These are phyloP conservation scores for Drosophila quasianomalipes DNA, from an alignment of 2,888 invertebrate genomes.

Conservation along the genomic window DNA sequence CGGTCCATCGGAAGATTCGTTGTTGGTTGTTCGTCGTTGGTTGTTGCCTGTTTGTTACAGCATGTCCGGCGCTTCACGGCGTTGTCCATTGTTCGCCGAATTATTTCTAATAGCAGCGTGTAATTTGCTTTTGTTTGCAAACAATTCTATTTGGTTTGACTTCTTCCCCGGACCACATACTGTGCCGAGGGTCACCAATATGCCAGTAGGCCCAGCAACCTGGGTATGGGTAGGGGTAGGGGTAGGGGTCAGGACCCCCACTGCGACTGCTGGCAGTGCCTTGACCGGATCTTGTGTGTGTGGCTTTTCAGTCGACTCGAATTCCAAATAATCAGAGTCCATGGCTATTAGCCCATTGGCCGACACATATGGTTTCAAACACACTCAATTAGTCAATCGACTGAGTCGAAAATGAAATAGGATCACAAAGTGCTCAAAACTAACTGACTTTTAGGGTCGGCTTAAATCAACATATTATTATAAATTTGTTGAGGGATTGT, in stretches of 20 bases:
- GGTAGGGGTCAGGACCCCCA: slow-evolving; percentile 44
- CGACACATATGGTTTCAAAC: slow-evolving; percentile 50
- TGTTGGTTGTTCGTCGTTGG: not conserved
- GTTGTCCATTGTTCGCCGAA: slow-evolving; percentile 72
- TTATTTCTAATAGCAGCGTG: slow-evolving; percentile 79
- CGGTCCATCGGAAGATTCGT: slow-evolving; percentile 4
- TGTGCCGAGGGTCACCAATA: slow-evolving; percentile 50
- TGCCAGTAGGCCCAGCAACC: slow-evolving; percentile 10
- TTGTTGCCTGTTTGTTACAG: slow-evolving; percentile 39
- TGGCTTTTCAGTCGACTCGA: slow-evolving; percentile 38
- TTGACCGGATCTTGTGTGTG: slow-evolving; percentile 45
- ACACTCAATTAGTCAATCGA: slow-evolving; percentile 54
- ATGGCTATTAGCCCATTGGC: slow-evolving; percentile 21
- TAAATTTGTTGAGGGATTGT: not conserved
- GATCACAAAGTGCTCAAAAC: slow-evolving; percentile 8
- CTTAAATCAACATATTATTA: not conserved
- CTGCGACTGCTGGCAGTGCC: slow-evolving; percentile 31
- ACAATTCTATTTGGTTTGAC: slow-evolving; percentile 80
- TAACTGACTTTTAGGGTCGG: not conserved
- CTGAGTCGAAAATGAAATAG: slow-evolving; percentile 13
- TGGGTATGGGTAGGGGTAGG: slow-evolving; percentile 1
- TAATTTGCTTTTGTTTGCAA: slow-evolving; percentile 81
- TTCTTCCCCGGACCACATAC: slow-evolving; percentile 72
- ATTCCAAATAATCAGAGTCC: slow-evolving; percentile 31
- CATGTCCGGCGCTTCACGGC: slow-evolving; percentile 70